Evolutionary conservation across 2,797 vertebrate species (phyloP).

Genomic region (Otolemur crassicaudatus): DNA sequence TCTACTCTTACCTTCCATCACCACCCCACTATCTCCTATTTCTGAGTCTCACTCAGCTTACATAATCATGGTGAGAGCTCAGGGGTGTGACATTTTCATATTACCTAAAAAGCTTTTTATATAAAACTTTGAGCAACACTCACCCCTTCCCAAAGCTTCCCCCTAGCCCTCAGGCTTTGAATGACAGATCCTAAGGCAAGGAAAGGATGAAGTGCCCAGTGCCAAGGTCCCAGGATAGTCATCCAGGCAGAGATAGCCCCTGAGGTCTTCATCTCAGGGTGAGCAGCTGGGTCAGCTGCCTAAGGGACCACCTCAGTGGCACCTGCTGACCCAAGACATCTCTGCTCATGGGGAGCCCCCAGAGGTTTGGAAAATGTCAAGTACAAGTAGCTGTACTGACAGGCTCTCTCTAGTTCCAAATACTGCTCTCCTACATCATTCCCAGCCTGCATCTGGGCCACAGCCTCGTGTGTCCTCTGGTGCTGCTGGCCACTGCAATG

Average conservation of each 20-base stretch:
- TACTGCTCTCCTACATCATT: neutral
- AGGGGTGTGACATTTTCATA: neutral
- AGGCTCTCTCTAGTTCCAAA: neutral
- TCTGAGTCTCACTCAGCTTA: neutral
- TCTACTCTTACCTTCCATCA: neutral
- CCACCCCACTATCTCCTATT: neutral
- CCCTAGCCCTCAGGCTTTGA: neutral
- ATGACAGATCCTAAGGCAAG: neutral
- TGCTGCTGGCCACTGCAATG: neutral
- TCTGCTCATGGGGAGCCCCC: neutral
- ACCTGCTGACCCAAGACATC: neutral
- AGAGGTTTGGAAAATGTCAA: neutral
- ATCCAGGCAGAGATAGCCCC: neutral
- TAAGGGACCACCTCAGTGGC: neutral
- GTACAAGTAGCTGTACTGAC: neutral
- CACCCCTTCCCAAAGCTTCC: neutral
- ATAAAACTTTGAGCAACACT: neutral
- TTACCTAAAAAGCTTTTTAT: neutral
- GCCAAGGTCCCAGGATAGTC: neutral
- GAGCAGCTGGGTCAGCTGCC: neutral
- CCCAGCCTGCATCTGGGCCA: neutral
- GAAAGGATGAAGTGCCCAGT: no score
- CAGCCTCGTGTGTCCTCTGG: fast-evolving
- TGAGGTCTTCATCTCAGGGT: neutral
- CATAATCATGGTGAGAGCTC: neutral